These are phyloP conservation scores for Protophormia terraenovae DNA, from an alignment of 2,888 invertebrate genomes.

Conservation along the genomic window DNA sequence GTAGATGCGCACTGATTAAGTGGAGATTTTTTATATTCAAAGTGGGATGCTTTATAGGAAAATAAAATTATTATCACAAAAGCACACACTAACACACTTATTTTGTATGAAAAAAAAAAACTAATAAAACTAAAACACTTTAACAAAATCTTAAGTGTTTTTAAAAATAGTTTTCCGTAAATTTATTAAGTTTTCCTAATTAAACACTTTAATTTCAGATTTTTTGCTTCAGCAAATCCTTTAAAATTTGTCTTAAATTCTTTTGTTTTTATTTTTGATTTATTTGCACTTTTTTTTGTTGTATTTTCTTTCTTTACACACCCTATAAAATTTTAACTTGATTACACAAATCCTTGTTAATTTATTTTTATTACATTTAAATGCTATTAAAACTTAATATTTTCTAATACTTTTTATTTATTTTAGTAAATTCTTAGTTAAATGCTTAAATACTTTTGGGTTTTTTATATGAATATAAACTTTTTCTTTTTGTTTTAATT, in stretches of 20 bases:
- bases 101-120: neutral
- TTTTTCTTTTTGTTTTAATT: neutral
- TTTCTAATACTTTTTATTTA: neutral
- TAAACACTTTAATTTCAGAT: neutral
- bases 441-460: neutral
- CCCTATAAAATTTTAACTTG: slow-evolving; percentile 51
- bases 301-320: slow-evolving; percentile 48
- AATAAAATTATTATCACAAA: slow-evolving; percentile 53
- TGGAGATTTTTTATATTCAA: slow-evolving; percentile 57
- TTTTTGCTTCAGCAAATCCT: neutral
- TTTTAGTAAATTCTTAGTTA: slow-evolving; percentile 6
- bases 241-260: neutral
- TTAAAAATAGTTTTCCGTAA: neutral
- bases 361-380: neutral
- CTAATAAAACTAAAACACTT: neutral
- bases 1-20: slow-evolving; percentile 67
- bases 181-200: neutral
- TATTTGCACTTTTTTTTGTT: neutral
- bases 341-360: slow-evolving; percentile 57
- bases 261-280: slow-evolving; percentile 50
- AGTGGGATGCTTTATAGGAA: slow-evolving; percentile 53
- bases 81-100: slow-evolving; percentile 49
- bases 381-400: neutral
- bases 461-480: neutral
- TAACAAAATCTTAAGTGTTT: neutral